Evolutionary conservation across 2,113 vertebrate species (phyloP), one percentile per base, ranked within the genome.

Genomic region (Cervus canadensis): DNA sequence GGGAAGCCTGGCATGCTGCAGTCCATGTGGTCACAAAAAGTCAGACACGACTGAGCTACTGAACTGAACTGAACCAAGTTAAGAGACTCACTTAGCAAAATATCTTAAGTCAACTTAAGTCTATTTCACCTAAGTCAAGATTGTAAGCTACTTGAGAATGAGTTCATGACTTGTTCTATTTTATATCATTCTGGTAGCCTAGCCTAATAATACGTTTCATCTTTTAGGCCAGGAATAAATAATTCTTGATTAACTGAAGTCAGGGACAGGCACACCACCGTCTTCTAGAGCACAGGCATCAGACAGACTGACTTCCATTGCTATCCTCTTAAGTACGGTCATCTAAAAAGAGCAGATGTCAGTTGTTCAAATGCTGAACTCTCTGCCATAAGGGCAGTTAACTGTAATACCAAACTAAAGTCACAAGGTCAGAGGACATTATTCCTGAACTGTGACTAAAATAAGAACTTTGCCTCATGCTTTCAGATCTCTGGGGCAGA

Each of bases 391-490:
- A 96, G 94, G 94, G 96, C 94, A 98, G 97, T 90, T 86, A 96
- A 93, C 50, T 96, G 54, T 19, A 93, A 98, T 88, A 98, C 16
- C 90, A 95, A 84, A 87, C 91, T 97, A 6, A 98, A 98, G 97
- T 96, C 96, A 74, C 14, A 57, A 98, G 98, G 98, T 98, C 98
- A 99, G 98, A 98, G 98, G 87, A 96, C 87, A 96, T 98, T 96
- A 94, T 95, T 94, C 33, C 60, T 98, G 95, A 89, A 97, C 91
- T 97, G 97, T 98, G 98, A 98, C 98, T 97, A 95, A 98, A 98
- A 97, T 95, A 98, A 98, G 97, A 98, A 97, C 93, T 98, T 98
- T 98, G 97, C 96, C 96, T 97, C 97, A 97, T 98, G 97, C 96
- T 95, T 98, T 98, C 94, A 98, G 98, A 96, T 97, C 96, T 95